phyloP scores from a whole-genome alignment of 2,113 vertebrate species.

The Lipotes vexillifer region DNA sequence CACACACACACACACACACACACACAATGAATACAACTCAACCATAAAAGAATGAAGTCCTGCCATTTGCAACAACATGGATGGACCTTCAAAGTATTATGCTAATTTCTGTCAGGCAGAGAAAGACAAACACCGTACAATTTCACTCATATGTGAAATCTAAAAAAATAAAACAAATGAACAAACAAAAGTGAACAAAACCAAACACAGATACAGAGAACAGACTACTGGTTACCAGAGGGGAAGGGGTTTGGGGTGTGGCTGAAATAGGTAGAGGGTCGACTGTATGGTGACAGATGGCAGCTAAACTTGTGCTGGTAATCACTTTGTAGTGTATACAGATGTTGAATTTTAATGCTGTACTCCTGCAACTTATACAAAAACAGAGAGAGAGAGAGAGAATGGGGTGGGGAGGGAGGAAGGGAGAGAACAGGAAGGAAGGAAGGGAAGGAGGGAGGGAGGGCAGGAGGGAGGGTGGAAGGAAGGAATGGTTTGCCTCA shows the following conservation, averaged over 20 bases:
- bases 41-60: not conserved
- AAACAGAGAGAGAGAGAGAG: not conserved
- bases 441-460: accelerated
- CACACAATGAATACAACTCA: not conserved
- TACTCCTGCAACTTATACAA: not conserved
- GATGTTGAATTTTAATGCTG: not conserved
- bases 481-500: constrained; percentile 82
- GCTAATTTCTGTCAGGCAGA: not conserved
- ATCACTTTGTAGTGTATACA: not conserved
- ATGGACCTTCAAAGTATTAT: not conserved
- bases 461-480: accelerated
- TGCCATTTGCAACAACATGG: not conserved
- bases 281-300: not conserved
- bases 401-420: no score
- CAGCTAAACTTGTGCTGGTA: not conserved
- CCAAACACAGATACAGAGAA: not conserved
- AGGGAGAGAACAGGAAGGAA: constrained; percentile 66
- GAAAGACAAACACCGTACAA: not conserved
- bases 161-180: not conserved
- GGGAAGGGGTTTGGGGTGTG: not conserved
- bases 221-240: not conserved
- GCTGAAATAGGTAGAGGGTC: not conserved
- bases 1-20: not conserved
- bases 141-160: not conserved
- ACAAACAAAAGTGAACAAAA: not conserved